Evolutionary conservation across 2,797 vertebrate species (phyloP), one percentile per base, ranked within the genome.

Genomic region (Hemibagrus guttatus): DNA sequence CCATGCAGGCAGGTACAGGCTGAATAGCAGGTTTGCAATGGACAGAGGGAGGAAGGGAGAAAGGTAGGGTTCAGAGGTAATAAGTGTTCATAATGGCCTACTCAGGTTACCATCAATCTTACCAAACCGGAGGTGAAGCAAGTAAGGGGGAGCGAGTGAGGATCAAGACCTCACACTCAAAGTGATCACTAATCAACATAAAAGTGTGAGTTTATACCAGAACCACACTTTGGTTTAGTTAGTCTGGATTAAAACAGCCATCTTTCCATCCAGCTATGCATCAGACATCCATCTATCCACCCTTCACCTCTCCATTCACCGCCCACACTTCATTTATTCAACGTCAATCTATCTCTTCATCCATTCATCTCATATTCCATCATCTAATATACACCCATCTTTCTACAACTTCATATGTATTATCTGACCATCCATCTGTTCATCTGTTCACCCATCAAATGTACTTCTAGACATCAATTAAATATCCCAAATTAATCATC

Each of bases 1-100:
- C 87, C 49, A 80, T 63, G 31, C 85, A 76, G 84, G 85, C 86
- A 88, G 88, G 85, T 90, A 90, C 75, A 85, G 81, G 63, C 85
- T 85, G 87, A 88, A 86, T 87, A 58, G 76, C 74, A 80, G 85
- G 11, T 58, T 66, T 59, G 83, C 26, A 64, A 66, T 23, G n/a
- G 39, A 46, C 31, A 26, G 81, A 66, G n/a, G 46, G 61, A 17
- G 63, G 87, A 52, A 64, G 21, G 13, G 4, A 17, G 46, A 46
- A 0, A 46, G 46, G 4, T 4, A 8, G 35, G 35, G 35, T 39
- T 39, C 14, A 23, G 21, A 69, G 84, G 75, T 79, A 69, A 89
- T 86, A 88, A 61, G 46, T 42, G 26, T 74, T 54, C 54, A 81
- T 82, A 84, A 85, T 81, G 42, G 69, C 76, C n/a, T 58, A 75